These are phyloP conservation scores for Amiota mariae DNA, from an alignment of 2,888 invertebrate genomes.

Conservation along the genomic window DNA sequence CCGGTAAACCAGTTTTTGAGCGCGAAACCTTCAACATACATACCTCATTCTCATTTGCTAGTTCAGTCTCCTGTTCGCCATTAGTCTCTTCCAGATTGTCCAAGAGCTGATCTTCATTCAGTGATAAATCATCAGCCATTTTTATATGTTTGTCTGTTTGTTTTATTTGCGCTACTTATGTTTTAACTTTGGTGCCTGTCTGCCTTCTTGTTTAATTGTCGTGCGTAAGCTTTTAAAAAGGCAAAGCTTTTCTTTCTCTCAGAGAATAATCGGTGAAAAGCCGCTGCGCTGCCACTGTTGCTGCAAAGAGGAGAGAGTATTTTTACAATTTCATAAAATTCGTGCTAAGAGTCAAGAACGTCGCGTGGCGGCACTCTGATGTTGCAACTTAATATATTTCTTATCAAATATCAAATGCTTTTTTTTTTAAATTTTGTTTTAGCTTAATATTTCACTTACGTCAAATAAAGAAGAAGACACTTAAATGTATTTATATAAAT, in stretches of 20 bases:
- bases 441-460: neutral
- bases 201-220: constrained; percentile 40
- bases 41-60: constrained; percentile 73
- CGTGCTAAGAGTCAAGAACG: neutral
- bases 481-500: neutral
- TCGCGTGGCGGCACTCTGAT: neutral
- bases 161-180: constrained; percentile 33
- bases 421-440: neutral
- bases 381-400: too few species aligned
- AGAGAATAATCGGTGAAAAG: constrained; percentile 29
- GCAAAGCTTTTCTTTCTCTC: constrained; percentile 9
- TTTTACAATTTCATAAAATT: neutral
- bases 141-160: constrained; percentile 32
- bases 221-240: constrained; percentile 49
- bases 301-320: constrained; percentile 33
- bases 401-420: neutral
- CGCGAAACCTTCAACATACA: constrained; percentile 39
- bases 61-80: constrained; percentile 73
- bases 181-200: constrained; percentile 49
- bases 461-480: neutral
- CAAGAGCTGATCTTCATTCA: constrained; percentile 74
- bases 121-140: constrained; percentile 71
- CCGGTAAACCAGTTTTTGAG: neutral
- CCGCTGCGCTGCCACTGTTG: constrained; percentile 42
- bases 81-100: constrained; percentile 74